These are phyloP conservation scores for Heliconius aoede DNA, from an alignment of 2,888 invertebrate genomes.

Conservation along the genomic window DNA sequence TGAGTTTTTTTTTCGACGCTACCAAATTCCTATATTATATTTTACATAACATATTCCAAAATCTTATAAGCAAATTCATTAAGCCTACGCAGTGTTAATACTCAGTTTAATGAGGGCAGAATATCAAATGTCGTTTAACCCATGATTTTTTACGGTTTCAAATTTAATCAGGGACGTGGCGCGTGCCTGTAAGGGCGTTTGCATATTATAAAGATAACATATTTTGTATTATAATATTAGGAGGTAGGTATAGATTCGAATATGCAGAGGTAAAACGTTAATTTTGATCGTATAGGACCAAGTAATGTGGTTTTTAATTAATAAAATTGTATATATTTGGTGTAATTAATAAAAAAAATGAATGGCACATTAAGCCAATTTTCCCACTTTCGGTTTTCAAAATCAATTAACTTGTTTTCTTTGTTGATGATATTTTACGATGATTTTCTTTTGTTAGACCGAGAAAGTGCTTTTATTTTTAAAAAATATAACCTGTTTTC, in stretches of 20 bases:
- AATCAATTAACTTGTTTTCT: too few species aligned
- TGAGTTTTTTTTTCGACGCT: not conserved
- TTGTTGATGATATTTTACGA: too few species aligned
- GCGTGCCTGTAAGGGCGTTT: constrained; percentile 42
- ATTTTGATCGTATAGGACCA: not conserved
- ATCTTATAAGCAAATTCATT: constrained; percentile 9
- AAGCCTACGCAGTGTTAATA: constrained; percentile 15
- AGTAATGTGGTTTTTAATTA: not conserved
- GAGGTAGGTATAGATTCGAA: not conserved
- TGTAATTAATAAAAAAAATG: too few species aligned
- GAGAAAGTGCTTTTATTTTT: too few species aligned
- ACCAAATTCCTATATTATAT: not conserved
- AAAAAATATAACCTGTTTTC: too few species aligned
- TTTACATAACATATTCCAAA: not conserved
- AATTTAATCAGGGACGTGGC: constrained; percentile 46
- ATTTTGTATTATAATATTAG: not conserved
- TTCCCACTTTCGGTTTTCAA: not conserved
- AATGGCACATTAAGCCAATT: not conserved
- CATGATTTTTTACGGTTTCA: constrained; percentile 50
- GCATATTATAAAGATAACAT: constrained; percentile 26
- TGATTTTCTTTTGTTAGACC: too few species aligned
- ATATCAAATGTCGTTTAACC: constrained; percentile 45
- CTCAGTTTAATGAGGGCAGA: constrained; percentile 40
- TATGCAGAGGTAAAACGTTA: not conserved
- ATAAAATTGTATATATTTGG: not conserved